Base-by-base conservation (phyloP, 2,797 vertebrate genomes). In the Botia kubotai region DNA sequence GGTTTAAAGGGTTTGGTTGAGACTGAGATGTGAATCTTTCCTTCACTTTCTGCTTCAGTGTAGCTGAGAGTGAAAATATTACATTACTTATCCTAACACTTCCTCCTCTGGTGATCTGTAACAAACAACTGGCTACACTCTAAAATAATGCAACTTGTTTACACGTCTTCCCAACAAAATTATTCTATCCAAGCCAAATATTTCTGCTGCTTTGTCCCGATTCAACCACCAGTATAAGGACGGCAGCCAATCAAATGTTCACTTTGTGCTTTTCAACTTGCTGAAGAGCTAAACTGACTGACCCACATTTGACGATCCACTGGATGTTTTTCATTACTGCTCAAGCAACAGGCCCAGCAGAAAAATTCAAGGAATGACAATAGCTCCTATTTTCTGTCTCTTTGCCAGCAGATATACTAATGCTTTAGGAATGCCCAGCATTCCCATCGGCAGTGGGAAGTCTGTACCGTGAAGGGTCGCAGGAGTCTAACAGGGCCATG, bases 341-440 rank as follows among this genome's bases (percentile, higher is more conserved):
- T 29, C 57, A 63, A 63, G 11, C 46, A 29, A 71, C 77, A 55
- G 69, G 14, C 77, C 77, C 48, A n/a, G 50, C 68, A 43, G 58
- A 79, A 69, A 65, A 79, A 79, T 72, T 48, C 48, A 53, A 79
- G 58, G 77, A 79, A 79, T 13, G 77, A 79, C 58, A 79, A 72
- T 46, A 58, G n/a, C 69, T 72, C 58, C 63, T 23, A 23, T 55
- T 72, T 65, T 79, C 69, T 14, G 29, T 13, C 48, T 55, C 77
- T 53, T 43, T 29, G 77, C 69, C 77, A 72, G 72, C 29, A 53
- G 77, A 79, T 65, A 65, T 53, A 43, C 46, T 79, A 71, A 65
- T 12, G 17, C 68, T 79, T 65, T 13, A 65, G 77, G 29, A 53
- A 63, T 36, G 69, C 13, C 23, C 17, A 33, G 17, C 43, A 46